A percentile compares a stretch with the other conserved stretches of the same genome.
phyloP scores from a whole-genome alignment of 2,888 invertebrate species.

The Xanthia icteritia region DNA sequence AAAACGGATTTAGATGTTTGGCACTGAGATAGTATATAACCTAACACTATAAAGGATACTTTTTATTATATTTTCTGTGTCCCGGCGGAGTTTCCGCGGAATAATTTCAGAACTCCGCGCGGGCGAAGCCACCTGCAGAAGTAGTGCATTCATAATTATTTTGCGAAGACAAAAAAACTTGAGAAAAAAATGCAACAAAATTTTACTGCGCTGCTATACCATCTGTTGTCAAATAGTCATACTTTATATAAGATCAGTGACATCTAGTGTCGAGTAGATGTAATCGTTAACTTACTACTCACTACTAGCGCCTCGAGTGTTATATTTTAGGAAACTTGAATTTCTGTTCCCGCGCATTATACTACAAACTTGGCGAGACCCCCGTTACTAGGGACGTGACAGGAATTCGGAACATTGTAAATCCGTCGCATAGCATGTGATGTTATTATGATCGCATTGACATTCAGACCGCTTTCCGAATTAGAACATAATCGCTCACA shows the following conservation, averaged over 20 bases:
- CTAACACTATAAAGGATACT: neutral
- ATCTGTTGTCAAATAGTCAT: conserved; percentile 48
- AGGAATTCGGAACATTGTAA: conserved; percentile 43
- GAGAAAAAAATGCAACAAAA: neutral
- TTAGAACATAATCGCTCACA: too few species aligned
- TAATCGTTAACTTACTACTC: neutral
- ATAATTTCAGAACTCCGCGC: neutral
- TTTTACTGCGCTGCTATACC: conserved; percentile 2
- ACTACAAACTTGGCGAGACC: conserved; percentile 68
- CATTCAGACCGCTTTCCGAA: too few species aligned
- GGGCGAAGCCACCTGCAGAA: neutral
- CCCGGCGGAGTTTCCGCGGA: neutral
- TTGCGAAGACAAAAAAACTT: neutral
- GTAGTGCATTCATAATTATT: neutral
- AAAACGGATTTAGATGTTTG: neutral
- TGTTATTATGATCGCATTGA: conserved; percentile 76
- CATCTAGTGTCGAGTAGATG: conserved; percentile 65
- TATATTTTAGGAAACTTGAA: conserved; percentile 33
- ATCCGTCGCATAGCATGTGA: conserved; percentile 67
- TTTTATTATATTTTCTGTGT: neutral
- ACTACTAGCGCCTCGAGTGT: conserved; percentile 56
- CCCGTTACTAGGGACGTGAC: conserved; percentile 7
- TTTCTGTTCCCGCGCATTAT: conserved; percentile 73
- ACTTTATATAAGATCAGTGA: conserved; percentile 18
- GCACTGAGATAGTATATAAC: neutral